Evolutionary conservation across 1,140 invertebrate genomes (phyloP).

Genomic region (Sycophaga agraensis): DNA sequence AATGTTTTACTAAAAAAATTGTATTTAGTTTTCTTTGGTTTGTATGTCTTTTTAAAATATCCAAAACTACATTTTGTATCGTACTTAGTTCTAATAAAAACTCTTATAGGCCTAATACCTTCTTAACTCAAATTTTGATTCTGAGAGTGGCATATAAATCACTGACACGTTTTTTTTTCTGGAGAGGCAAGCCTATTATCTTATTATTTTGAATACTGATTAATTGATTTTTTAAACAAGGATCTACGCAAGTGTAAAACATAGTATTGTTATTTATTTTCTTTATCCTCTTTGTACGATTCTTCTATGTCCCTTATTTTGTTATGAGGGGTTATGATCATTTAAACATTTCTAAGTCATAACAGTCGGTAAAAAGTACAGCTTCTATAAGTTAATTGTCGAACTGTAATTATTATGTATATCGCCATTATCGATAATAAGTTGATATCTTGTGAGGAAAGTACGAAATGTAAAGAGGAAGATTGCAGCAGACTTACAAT

Average conservation of each 20-base stretch:
- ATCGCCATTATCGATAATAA: conserved; percentile 5
- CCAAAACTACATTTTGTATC: not conserved
- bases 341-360: conserved; percentile 16
- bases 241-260: not conserved
- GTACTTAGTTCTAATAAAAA: not conserved
- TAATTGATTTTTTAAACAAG: not conserved
- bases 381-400: not conserved
- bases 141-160: too few relatives aligned
- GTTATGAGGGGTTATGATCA: not conserved
- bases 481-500: conserved; percentile 6
- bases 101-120: not conserved
- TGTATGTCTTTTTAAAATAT: not conserved
- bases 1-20: not conserved
- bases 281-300: not conserved
- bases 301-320: not conserved
- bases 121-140: not conserved
- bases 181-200: not conserved
- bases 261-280: conserved; percentile 7
- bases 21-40: not conserved
- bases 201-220: not conserved
- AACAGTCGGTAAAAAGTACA: conserved; percentile 9
- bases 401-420: conserved; percentile 27
- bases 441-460: conserved; percentile 4
- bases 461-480: conserved; percentile 10
- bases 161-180: too few relatives aligned